phyloP scores from a whole-genome alignment of 2,888 invertebrate genomes.

The Cetonia aurata region DNA sequence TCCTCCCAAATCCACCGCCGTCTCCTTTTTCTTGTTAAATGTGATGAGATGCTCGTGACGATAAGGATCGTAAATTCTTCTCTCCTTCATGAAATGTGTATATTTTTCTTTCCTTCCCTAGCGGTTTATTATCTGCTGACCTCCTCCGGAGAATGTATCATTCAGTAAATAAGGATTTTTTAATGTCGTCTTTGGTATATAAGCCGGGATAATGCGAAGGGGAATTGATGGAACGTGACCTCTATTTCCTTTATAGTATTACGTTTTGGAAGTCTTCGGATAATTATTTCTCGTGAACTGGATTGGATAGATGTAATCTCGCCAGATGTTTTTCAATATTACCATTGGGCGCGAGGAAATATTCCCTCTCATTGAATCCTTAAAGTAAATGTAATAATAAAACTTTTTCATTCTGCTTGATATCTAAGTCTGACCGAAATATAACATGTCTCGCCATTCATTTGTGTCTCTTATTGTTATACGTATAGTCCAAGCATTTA shows the following conservation, averaged over 20 bases:
- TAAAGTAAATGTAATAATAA: too few relatives aligned
- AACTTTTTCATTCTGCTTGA: too few relatives aligned
- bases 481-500: too few relatives aligned
- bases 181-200: constrained; percentile 11
- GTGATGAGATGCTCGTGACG: constrained; percentile 32
- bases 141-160: constrained; percentile 12
- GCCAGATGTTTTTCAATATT: too few relatives aligned
- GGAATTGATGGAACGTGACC: neutral
- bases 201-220: neutral
- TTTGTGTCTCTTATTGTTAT: too few relatives aligned
- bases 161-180: constrained; percentile 17
- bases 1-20: constrained; percentile 8
- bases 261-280: neutral
- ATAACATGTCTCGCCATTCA: too few relatives aligned
- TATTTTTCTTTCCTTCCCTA: constrained; percentile 22
- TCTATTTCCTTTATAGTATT: neutral
- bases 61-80: constrained; percentile 31
- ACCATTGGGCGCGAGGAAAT: too few relatives aligned
- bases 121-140: constrained; percentile 11
- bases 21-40: constrained; percentile 36
- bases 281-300: neutral
- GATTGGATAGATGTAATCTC: neutral
- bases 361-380: too few relatives aligned
- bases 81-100: constrained; percentile 10
- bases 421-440: too few relatives aligned